Base-by-base conservation (phyloP, 1,140 invertebrate genomes). In the Bombus difficillimus region DNA sequence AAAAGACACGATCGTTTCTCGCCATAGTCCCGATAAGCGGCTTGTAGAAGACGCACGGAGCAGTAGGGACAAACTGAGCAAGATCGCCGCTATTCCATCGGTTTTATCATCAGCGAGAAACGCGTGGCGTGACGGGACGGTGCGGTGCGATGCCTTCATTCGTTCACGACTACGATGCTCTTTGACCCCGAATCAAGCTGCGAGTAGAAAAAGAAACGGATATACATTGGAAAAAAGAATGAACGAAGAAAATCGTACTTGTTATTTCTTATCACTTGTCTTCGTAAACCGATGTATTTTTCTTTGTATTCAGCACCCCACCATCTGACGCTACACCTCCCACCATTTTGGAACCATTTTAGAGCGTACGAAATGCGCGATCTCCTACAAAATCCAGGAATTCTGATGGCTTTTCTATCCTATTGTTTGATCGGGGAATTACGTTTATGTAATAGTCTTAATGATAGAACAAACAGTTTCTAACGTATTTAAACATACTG, bases 91-190 rank as follows among this genome's bases (percentile, higher is more conserved):
- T 77, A 88, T 91, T 90, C 90, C 91, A 91, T 91, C 88, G 84
- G 88, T 83, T 94, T 93, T 94, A 94, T 94, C 86, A 88, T 86
- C 85, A 72, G 9, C 32, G 59, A 78, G 73, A 62, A 66, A 74
- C 83, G 88, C 86, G 75, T 90, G 86, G 85, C 86, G 87, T 80
- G 83, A 78, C 81, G 88, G 47, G 25, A 69, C 84, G 78, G 5
- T 47, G 81, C 83, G 88, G 47, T n/a, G 47, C 47, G 47, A 62
- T 13, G 59, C 62, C 82, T 77, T 34, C 28, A 28, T 59, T 68
- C 53, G 76, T 74, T 69, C 32, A 28, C 83, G 74, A 69, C 72
- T 62, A 81, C 76, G 81, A 85, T 84, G 88, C 86, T 59, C 89
- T 91, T 89, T 90, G 87, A 91, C 84, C 86, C 41, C 15, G 18